Conservation (phyloP, 2,888 invertebrate genomes). For the Drosophila borealis region DNA sequence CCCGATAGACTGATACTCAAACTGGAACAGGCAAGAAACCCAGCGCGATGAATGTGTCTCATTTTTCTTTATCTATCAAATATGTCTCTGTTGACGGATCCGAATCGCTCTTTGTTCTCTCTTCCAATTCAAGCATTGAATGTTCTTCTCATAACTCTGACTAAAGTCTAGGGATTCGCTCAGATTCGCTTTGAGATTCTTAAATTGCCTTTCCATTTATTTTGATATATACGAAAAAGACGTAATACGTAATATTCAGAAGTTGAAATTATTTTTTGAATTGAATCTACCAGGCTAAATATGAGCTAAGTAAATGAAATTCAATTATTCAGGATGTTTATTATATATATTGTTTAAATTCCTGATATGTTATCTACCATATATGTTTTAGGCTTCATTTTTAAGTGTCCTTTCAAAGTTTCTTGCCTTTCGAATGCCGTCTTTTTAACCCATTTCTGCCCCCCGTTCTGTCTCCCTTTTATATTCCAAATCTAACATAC, state of each 20-base stretch:
- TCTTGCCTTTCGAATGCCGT: not conserved
- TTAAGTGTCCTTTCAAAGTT: not conserved
- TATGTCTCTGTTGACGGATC: conserved; percentile 14
- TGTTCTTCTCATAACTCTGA: not conserved
- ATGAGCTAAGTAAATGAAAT: too few relatives aligned
- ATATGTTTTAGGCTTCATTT: too few relatives aligned
- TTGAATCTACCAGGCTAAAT: too few relatives aligned
- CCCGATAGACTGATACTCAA: conserved; percentile 96
- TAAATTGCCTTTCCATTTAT: too few relatives aligned
- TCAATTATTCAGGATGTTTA: too few relatives aligned
- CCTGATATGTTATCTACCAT: too few relatives aligned
- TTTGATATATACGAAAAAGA: too few relatives aligned
- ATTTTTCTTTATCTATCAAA: not conserved
- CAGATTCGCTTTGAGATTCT: not conserved
- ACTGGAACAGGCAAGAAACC: conserved; percentile 93
- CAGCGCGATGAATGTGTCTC: conserved; percentile 38
- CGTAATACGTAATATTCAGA: too few relatives aligned
- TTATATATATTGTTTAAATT: too few relatives aligned
- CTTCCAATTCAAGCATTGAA: conserved; percentile 8
- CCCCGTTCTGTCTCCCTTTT: not conserved
- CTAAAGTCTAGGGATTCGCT: not conserved
- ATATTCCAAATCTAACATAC: conserved; percentile 10
- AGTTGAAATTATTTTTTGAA: too few relatives aligned
- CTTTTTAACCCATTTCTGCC: not conserved
- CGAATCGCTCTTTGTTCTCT: conserved; percentile 17